Evolutionary conservation across 2,113 vertebrate genomes (phyloP).

Genomic region (human (Homo sapiens)): GRCh38 chr17:58081001-58081500

Average conservation of each 20-base stretch:
- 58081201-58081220: neutral
- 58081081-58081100: neutral
- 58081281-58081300: neutral
- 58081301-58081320: constrained; percentile 4
- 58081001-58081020: neutral
- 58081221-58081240: neutral
- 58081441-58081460: neutral
- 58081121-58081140: neutral
- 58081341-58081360: neutral
- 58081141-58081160: constrained; percentile 36
- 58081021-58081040: neutral
- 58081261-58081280: neutral
- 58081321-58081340: neutral
- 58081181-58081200: neutral
- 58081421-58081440: neutral
- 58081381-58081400: neutral
- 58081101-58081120: neutral
- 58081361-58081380: neutral
- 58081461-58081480: neutral
- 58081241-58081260: constrained; percentile 28
- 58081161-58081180: neutral
- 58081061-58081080: neutral
- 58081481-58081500: neutral
- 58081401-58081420: constrained; percentile 37
- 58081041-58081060: constrained; percentile 9